Evolutionary conservation across 2,888 invertebrate species (phyloP).

Genomic region (Dynastes hyllus): DNA sequence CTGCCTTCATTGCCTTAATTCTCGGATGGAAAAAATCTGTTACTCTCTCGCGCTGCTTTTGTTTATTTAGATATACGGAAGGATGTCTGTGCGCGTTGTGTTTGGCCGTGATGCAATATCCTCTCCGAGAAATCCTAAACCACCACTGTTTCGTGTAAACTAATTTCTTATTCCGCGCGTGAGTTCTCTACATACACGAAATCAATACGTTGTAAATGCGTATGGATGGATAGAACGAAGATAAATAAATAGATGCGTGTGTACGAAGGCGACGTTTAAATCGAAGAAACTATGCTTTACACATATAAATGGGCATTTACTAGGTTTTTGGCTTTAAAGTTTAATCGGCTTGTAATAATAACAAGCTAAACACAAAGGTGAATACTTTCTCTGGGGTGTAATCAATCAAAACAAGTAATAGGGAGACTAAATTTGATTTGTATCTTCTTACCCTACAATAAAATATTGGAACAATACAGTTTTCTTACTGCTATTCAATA

Average conservation of each 20-base stretch:
- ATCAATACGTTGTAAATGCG: background rate
- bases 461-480: no score
- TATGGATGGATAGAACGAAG: background rate
- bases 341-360: no score
- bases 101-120: slow-evolving; percentile 42
- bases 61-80: slow-evolving; percentile 42
- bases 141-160: slow-evolving; percentile 38
- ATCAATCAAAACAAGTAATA: no score
- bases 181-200: slow-evolving; percentile 19
- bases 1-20: background rate
- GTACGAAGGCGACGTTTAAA: slow-evolving; percentile 10
- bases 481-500: no score
- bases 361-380: no score
- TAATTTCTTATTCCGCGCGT: slow-evolving; percentile 40
- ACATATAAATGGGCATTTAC: no score
- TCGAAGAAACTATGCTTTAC: background rate
- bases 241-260: slow-evolving; percentile 4
- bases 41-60: slow-evolving; percentile 20
- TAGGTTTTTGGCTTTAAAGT: no score
- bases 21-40: slow-evolving; percentile 35
- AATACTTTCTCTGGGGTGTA: no score
- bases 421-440: no score
- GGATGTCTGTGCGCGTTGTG: slow-evolving; percentile 27
- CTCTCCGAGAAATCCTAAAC: slow-evolving; percentile 38
- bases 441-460: no score